These are phyloP conservation scores for Leptura quadrifasciata DNA, from an alignment of 2,888 invertebrate genomes.

Conservation along the genomic window DNA sequence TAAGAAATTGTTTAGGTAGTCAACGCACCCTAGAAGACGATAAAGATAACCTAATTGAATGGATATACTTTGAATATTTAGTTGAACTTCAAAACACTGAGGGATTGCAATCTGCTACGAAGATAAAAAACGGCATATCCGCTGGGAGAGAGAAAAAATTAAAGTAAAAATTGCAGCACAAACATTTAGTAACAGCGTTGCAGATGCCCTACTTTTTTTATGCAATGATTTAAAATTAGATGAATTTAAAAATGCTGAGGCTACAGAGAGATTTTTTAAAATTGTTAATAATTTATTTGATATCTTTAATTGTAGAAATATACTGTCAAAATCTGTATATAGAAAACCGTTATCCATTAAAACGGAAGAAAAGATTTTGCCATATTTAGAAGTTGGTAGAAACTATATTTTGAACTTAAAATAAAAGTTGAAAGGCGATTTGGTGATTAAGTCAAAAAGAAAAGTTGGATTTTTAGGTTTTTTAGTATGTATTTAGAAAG, in stretches of 20 bases:
- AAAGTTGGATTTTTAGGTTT: conserved; percentile 44
- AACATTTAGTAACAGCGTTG: conserved; percentile 50
- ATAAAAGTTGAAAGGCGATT: conserved; percentile 32
- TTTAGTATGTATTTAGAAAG: conserved; percentile 35
- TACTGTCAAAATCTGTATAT: conserved; percentile 2
- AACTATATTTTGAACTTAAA: background rate
- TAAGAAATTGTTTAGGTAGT: background rate
- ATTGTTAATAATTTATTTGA: conserved; percentile 30
- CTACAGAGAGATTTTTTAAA: conserved; percentile 18
- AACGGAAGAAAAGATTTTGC: background rate
- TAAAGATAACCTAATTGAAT: background rate
- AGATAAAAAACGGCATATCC: conserved; percentile 24
- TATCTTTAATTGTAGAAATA: conserved; percentile 24
- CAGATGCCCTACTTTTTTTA: conserved; percentile 14
- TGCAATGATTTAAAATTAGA: conserved; percentile 19
- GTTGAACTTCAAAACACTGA: background rate
- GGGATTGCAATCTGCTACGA: background rate
- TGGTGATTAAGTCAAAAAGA: conserved; percentile 49
- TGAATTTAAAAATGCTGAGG: background rate
- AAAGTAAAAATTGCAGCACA: conserved; percentile 28
- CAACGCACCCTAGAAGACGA: background rate
- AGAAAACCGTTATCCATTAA: background rate
- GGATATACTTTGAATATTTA: background rate
- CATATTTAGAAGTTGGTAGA: background rate
- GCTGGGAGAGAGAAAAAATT: conserved; percentile 52